Conservation (phyloP, 1,140 invertebrate species). For the Achroia grisella region DNA sequence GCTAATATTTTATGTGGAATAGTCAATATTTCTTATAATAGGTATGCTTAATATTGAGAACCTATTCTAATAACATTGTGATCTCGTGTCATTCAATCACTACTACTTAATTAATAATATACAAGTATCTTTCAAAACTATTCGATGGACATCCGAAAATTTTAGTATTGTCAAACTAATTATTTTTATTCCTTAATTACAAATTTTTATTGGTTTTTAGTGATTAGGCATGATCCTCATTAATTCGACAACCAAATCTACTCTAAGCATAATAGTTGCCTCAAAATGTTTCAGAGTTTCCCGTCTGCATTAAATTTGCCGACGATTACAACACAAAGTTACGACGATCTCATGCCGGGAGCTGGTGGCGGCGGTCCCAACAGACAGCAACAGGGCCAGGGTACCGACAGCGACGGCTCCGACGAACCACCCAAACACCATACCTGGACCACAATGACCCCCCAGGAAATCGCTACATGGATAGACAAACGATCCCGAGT, state of each 20-base stretch:
- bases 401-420: conserved; percentile 49
- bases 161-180: too few species aligned
- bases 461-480: conserved; percentile 90
- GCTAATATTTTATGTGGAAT: too few species aligned
- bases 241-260: too few species aligned
- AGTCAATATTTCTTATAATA: too few species aligned
- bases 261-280: background rate
- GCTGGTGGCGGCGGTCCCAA: conserved; percentile 15
- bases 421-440: conserved; percentile 57
- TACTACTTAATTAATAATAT: too few species aligned
- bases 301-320: conserved; percentile 77
- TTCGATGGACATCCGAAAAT: too few species aligned
- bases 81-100: too few species aligned
- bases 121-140: too few species aligned
- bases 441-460: conserved; percentile 87
- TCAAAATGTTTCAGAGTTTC: conserved; percentile 74
- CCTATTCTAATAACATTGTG: too few species aligned
- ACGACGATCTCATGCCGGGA: conserved; percentile 73
- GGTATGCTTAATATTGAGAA: too few species aligned
- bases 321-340: conserved; percentile 78
- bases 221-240: background rate
- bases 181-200: too few species aligned
- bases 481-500: conserved; percentile 87
- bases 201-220: too few species aligned
- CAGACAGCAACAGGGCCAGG: conserved; percentile 25